phyloP scores from a whole-genome alignment of 1,140 invertebrate species.

The Dryas iulia region DNA sequence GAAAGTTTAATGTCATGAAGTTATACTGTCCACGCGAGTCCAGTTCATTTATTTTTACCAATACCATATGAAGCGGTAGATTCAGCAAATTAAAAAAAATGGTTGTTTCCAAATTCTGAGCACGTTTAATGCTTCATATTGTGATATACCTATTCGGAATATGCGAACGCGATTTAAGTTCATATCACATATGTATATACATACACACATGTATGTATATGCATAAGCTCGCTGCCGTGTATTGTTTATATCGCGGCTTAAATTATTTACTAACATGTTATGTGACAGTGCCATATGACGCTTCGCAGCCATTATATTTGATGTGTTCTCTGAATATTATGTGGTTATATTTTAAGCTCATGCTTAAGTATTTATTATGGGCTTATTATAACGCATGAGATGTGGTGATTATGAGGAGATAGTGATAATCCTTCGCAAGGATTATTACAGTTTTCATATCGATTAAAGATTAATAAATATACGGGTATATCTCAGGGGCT shows the following conservation, averaged over 20 bases:
- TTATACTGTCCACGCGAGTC: too few relatives aligned
- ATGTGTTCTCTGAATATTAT: conserved; percentile 5
- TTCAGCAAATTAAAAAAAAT: background rate
- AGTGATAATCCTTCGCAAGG: background rate
- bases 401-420: background rate
- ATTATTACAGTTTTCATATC: background rate
- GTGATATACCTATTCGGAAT: background rate
- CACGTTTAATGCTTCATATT: background rate
- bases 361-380: background rate
- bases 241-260: conserved; percentile 13
- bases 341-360: background rate
- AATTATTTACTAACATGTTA: conserved; percentile 15
- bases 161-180: background rate
- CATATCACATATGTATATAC: background rate
- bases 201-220: background rate
- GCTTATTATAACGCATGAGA: background rate
- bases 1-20: too few relatives aligned
- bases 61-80: too few relatives aligned
- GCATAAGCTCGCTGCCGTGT: background rate
- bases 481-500: too few relatives aligned
- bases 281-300: conserved; percentile 16
- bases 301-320: conserved; percentile 5
- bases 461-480: too few relatives aligned
- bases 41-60: too few relatives aligned
- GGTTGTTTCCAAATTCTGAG: background rate